These are phyloP conservation scores for Melinaea menophilus DNA, from an alignment of 2,888 invertebrate genomes.

Conservation along the genomic window DNA sequence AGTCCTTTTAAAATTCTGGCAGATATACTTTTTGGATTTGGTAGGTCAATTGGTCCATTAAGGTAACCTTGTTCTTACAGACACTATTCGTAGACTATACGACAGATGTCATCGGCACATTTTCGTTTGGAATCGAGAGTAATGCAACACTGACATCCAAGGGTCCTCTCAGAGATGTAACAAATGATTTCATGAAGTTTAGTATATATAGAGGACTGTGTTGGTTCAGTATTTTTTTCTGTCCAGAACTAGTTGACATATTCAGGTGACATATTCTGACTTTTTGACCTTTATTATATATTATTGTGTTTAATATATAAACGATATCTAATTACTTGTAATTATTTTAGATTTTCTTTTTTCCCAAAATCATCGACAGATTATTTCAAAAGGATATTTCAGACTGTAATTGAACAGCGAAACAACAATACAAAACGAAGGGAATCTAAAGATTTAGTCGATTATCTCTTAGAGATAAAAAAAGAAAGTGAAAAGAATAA, in stretches of 20 bases:
- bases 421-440: slow-evolving; percentile 30
- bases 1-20: background rate
- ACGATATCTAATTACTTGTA: background rate
- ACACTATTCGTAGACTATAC: slow-evolving; percentile 36
- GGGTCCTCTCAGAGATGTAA: slow-evolving; percentile 36
- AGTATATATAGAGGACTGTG: slow-evolving; percentile 31
- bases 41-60: background rate
- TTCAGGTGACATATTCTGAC: slow-evolving; percentile 34
- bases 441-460: slow-evolving; percentile 30
- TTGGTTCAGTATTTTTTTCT: slow-evolving; percentile 41
- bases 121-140: slow-evolving; percentile 38
- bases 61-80: slow-evolving; percentile 25
- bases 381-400: slow-evolving; percentile 44
- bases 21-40: background rate
- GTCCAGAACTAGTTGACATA: slow-evolving; percentile 37
- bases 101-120: slow-evolving; percentile 40
- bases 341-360: slow-evolving; percentile 44
- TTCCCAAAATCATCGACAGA: slow-evolving; percentile 47
- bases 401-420: slow-evolving; percentile 40
- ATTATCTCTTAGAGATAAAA: slow-evolving; percentile 32
- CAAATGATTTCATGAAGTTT: slow-evolving; percentile 35
- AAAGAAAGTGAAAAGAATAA: slow-evolving; percentile 25
- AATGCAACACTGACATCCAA: slow-evolving; percentile 39
- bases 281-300: background rate
- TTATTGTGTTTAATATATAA: background rate